Percentiles rank a stretch among this genome's conserved stretches.
phyloP scores from a whole-genome alignment of 2,797 vertebrate genomes.

The Gallinago nigripennis region DNA sequence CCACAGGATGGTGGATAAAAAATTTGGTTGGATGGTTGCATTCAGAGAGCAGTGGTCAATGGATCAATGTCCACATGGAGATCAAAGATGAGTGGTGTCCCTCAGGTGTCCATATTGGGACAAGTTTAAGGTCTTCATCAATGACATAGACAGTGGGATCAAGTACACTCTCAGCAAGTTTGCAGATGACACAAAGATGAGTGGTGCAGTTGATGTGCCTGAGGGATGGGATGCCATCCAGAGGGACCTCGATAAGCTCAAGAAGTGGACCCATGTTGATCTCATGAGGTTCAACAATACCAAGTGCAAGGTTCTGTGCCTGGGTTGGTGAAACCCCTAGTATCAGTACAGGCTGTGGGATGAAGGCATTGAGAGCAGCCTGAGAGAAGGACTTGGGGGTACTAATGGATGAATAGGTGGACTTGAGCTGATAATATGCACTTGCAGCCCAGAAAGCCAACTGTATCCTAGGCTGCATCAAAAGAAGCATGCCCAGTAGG shows the following conservation, averaged over 20 bases:
- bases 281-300: neutral
- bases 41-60: neutral
- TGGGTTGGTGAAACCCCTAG: accelerated
- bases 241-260: neutral
- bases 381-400: neutral
- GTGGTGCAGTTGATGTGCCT: accelerated
- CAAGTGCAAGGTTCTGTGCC: too few species aligned
- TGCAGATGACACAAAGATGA: neutral
- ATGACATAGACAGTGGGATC: accelerated
- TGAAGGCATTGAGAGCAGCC: neutral
- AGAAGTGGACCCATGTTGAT: too few species aligned
- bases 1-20: neutral
- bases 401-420: neutral
- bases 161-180: neutral
- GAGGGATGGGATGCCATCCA: too few species aligned
- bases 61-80: neutral
- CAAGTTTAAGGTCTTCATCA: neutral
- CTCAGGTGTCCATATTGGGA: accelerated
- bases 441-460: neutral
- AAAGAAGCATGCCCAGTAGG: accelerated
- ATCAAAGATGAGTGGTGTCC: neutral
- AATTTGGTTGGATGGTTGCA: accelerated
- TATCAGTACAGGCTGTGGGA: too few species aligned
- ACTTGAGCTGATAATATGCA: neutral
- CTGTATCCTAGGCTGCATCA: neutral